Evolutionary conservation across 2,888 invertebrate species (phyloP).

Genomic region (Trissonchulus latispiculum): DNA sequence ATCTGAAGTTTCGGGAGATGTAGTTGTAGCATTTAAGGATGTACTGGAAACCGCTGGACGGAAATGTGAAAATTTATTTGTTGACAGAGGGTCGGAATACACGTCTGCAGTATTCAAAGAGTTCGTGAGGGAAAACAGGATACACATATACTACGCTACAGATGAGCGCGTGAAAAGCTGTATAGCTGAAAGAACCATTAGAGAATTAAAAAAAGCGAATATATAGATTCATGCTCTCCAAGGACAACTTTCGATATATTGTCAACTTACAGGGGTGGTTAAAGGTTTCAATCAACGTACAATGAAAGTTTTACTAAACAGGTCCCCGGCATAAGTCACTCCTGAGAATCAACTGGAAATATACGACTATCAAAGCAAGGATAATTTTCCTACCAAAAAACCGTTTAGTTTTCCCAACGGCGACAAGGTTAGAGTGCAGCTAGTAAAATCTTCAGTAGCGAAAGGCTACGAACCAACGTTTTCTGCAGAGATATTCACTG

Average conservation of each 20-base stretch:
- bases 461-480: conserved; percentile 6
- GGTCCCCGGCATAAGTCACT: not conserved
- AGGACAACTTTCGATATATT: not conserved
- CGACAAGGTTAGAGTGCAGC: not conserved
- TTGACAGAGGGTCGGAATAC: not conserved
- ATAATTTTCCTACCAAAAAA: not conserved
- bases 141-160: not conserved
- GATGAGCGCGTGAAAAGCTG: conserved; percentile 1
- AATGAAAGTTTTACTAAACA: conserved; percentile 4
- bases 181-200: not conserved
- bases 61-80: not conserved
- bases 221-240: not conserved
- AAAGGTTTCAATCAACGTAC: not conserved
- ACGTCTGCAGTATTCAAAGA: not conserved
- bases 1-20: not conserved
- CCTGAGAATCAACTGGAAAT: not conserved
- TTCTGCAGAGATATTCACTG: not conserved
- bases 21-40: not conserved
- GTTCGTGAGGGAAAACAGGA: not conserved
- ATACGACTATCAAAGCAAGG: not conserved
- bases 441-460: not conserved
- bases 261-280: not conserved
- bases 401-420: not conserved
- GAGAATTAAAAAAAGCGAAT: not conserved
- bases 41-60: not conserved